phyloP scores from a whole-genome alignment of 2,797 vertebrate species.

The Tarsius wallacei region DNA sequence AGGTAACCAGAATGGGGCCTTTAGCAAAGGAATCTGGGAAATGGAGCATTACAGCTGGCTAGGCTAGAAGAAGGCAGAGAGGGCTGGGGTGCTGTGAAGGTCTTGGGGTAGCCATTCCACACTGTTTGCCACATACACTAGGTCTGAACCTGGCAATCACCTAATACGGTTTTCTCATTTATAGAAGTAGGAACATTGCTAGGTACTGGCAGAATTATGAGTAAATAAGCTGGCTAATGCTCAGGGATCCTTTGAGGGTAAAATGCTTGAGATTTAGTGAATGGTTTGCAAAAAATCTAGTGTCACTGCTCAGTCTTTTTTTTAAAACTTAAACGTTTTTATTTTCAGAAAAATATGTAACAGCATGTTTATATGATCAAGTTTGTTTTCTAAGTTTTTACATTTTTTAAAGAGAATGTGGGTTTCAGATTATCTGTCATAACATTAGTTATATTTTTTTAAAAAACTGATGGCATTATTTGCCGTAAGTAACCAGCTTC shows the following conservation, averaged over 20 bases:
- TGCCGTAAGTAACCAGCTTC: conserved; percentile 11
- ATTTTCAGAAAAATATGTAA: conserved; percentile 60
- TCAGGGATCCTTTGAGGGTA: neutral
- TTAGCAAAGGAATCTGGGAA: neutral
- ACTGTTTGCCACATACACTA: neutral
- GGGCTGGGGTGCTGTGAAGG: neutral
- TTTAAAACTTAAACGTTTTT: neutral
- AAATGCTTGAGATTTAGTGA: conserved; percentile 16
- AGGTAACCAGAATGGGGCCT: neutral
- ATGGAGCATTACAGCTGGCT: neutral
- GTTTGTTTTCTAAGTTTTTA: conserved; percentile 46
- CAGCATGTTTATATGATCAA: neutral
- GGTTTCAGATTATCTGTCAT: conserved; percentile 31
- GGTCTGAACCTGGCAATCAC: neutral
- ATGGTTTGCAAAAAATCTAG: neutral
- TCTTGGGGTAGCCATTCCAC: neutral
- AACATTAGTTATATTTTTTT: neutral
- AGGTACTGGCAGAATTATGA: neutral
- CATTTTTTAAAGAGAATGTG: neutral
- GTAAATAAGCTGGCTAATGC: neutral
- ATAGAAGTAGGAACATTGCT: neutral
- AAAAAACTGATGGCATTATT: conserved; percentile 1
- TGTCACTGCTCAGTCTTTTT: conserved; percentile 6
- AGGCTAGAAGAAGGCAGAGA: neutral
- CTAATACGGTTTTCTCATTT: conserved; percentile 9